Evolutionary conservation across 2,797 vertebrate genomes (phyloP), one percentile per base, ranked within the genome.

Genomic region (Carapus acus): DNA sequence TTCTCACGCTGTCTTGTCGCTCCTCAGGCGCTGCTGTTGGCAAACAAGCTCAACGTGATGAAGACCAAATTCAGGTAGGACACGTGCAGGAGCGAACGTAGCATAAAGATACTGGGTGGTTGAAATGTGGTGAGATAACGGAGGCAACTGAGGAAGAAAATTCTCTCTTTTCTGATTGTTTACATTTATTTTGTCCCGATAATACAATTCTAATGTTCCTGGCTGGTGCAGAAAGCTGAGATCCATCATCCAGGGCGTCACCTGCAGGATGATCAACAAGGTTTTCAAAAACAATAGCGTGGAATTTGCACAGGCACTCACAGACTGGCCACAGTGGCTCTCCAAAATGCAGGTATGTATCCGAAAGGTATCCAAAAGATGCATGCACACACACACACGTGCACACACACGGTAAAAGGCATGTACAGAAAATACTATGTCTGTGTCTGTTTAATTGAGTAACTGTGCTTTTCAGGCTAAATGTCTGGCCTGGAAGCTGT

Each of bases 401-500:
- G 9, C 4, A 27, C 9, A n/a, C n/a, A n/a, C 24, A 5, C 9
- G 24, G 24, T 27, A 4, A 27, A 27, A 27, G 24, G 9, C 24
- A 5, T 36, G 12, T 36, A 11, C n/a, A n/a, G n/a, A 36, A n/a
- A 8, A 41, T 12, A 19, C 9, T 41, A 41, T 19, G 24, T 8
- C 18, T 40, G 9, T 3, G 3, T 39, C 8, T 44, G 21, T 8
- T 8, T 18, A 7, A 22, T 8, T 24, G 29, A 18, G 29, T 9
- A 36, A 41, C 42, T 47, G 4, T 44, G 5, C 15, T 49, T 71
- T 59, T 49, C 53, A 89, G 88, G 58, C 66, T 8, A 21, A 5
- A 42, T 89, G 87, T 66, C 60, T 61, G 34, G 85, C 85, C 19
- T 47, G 2, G 13, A 86, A 71, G 51, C 67, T 87, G 27, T 87